Conservation (phyloP, 2,113 vertebrate genomes). For the Hystrix brachyura region DNA sequence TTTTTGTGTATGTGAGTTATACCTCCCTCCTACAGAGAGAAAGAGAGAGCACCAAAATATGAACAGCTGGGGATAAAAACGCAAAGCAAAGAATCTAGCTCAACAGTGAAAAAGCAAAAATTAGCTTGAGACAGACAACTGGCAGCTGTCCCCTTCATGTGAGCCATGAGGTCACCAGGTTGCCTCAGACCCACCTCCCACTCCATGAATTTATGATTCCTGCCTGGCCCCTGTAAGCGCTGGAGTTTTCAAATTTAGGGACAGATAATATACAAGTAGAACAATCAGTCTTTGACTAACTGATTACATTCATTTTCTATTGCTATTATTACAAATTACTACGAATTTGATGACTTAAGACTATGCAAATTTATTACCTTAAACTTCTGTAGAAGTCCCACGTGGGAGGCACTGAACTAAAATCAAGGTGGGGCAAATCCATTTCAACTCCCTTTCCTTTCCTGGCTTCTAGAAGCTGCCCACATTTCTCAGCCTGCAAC, state of each 20-base stretch:
- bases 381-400: neutral
- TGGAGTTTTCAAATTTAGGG: neutral
- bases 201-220: conserved; percentile 60
- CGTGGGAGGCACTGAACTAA: neutral
- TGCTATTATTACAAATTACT: conserved; percentile 15
- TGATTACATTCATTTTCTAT: conserved; percentile 3
- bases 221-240: neutral
- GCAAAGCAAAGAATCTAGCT: conserved; percentile 18
- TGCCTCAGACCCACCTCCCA: neutral
- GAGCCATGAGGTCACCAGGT: conserved; percentile 3
- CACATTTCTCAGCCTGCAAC: neutral
- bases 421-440: neutral
- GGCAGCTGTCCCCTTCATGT: conserved; percentile 48
- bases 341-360: conserved; percentile 35
- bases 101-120: neutral
- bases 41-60: neutral
- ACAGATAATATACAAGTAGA: conserved; percentile 12
- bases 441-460: conserved; percentile 4
- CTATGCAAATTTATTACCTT: neutral
- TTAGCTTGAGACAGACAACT: conserved; percentile 19
- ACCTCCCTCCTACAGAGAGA: neutral
- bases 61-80: conserved; percentile 51
- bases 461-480: neutral
- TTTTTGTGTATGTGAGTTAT: conserved; percentile 35
- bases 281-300: neutral